Percentiles rank a stretch among this genome's conserved stretches.
Evolutionary conservation across 2,797 vertebrate species (phyloP).

Genomic region (Threskiornis aethiopicus): DNA sequence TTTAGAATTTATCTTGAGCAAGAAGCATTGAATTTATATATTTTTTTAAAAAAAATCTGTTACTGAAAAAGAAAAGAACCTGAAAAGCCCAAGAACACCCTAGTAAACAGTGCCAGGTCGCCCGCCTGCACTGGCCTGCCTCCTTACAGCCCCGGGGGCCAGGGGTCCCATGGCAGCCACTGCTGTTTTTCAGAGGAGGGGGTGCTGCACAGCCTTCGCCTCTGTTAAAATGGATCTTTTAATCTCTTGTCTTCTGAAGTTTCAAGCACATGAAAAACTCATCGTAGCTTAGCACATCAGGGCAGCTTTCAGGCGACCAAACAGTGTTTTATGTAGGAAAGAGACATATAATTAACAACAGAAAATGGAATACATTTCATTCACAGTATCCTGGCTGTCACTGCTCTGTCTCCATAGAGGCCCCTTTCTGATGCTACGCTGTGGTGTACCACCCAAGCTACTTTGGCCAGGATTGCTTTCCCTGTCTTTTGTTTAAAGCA

Average conservation of each 20-base stretch:
- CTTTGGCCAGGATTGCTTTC: neutral
- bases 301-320: neutral
- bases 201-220: rapidly evolving
- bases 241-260: neutral
- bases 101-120: neutral
- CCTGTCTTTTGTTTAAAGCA: neutral
- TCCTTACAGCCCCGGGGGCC: rapidly evolving
- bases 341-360: neutral
- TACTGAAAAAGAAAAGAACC: neutral
- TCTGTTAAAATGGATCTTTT: neutral
- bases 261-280: neutral
- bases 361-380: neutral
- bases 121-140: neutral
- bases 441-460: neutral
- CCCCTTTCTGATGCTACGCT: neutral
- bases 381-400: neutral
- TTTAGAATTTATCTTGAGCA: neutral
- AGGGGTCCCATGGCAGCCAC: neutral
- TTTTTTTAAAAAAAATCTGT: neutral
- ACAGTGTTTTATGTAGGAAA: neutral
- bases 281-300: neutral
- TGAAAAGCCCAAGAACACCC: neutral
- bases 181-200: neutral
- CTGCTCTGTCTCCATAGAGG: neutral
- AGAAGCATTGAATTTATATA: neutral